Percentiles rank a stretch among this genome's conserved stretches.
phyloP scores from a whole-genome alignment of 2,797 vertebrate genomes.

The Eulemur mongoz region DNA sequence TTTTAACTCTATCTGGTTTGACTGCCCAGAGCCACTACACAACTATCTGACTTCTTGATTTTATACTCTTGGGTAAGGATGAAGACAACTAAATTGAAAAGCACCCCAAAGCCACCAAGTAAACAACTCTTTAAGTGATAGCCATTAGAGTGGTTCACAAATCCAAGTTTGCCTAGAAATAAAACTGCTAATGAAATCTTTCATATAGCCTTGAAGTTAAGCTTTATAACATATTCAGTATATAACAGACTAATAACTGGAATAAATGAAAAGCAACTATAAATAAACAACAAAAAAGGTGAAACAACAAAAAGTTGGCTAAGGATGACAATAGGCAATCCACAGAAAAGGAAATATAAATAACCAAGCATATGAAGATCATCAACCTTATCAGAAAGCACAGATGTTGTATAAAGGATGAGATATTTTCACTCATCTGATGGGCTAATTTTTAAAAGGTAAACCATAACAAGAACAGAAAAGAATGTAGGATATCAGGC shows the following conservation, averaged over 20 bases:
- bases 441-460: slow-evolving; percentile 25
- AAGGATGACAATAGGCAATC: slow-evolving; percentile 23
- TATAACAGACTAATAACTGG: neutral
- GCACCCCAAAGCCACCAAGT: slow-evolving; percentile 22
- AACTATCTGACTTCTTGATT: slow-evolving; percentile 78
- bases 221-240: slow-evolving; percentile 11
- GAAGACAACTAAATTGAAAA: slow-evolving; percentile 73
- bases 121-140: slow-evolving; percentile 19
- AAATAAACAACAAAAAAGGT: slow-evolving; percentile 24
- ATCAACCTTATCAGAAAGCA: slow-evolving; percentile 37
- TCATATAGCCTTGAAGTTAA: neutral
- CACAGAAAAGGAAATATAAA: slow-evolving; percentile 20
- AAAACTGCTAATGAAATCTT: slow-evolving; percentile 15
- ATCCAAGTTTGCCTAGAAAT: neutral
- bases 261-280: slow-evolving; percentile 28
- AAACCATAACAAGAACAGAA: slow-evolving; percentile 29
- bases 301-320: slow-evolving; percentile 31
- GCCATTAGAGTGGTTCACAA: neutral
- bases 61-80: slow-evolving; percentile 74
- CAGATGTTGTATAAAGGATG: neutral
- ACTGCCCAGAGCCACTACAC: slow-evolving; percentile 78
- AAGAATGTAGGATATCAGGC: neutral
- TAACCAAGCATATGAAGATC: neutral
- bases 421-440: neutral
- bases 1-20: slow-evolving; percentile 80